These are phyloP conservation scores for Montipora cactus DNA, from an alignment of 64 coral and sea anemone species.

Conservation along the genomic window DNA sequence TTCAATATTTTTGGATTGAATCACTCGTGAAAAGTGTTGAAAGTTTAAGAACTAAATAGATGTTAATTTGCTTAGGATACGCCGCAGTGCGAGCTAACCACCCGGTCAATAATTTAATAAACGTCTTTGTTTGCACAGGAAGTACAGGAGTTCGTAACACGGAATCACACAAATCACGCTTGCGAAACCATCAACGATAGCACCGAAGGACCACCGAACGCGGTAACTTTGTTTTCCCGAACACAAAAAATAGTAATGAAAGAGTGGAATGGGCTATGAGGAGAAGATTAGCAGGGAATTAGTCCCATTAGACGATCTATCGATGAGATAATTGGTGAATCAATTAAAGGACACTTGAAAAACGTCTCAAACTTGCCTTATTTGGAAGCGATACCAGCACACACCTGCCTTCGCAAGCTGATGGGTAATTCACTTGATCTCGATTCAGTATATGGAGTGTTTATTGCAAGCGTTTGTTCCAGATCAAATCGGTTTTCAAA, in stretches of 20 bases:
- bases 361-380: conserved; percentile 63
- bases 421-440: background rate
- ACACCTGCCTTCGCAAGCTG: conserved; percentile 47
- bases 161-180: conserved; percentile 49
- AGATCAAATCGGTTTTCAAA: background rate
- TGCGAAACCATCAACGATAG: background rate
- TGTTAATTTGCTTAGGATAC: conserved; percentile 65
- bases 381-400: conserved; percentile 51
- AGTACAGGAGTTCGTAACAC: conserved; percentile 75
- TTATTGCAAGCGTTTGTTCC: background rate
- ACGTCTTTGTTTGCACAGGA: conserved; percentile 87
- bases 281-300: conserved; percentile 91
- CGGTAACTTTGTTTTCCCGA: conserved; percentile 75
- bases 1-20: background rate
- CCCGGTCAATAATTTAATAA: conserved; percentile 92
- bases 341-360: conserved; percentile 76
- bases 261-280: conserved; percentile 70
- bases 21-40: conserved; percentile 14
- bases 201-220: conserved; percentile 16
- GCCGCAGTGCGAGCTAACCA: conserved; percentile 50
- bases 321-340: conserved; percentile 96
- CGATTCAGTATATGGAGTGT: background rate
- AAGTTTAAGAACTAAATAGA: conserved; percentile 35
- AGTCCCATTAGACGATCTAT: conserved; percentile 92
- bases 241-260: conserved; percentile 86